Base-by-base conservation (phyloP, 2,888 invertebrate genomes). In the Drosophila nr. perissopoda region DNA sequence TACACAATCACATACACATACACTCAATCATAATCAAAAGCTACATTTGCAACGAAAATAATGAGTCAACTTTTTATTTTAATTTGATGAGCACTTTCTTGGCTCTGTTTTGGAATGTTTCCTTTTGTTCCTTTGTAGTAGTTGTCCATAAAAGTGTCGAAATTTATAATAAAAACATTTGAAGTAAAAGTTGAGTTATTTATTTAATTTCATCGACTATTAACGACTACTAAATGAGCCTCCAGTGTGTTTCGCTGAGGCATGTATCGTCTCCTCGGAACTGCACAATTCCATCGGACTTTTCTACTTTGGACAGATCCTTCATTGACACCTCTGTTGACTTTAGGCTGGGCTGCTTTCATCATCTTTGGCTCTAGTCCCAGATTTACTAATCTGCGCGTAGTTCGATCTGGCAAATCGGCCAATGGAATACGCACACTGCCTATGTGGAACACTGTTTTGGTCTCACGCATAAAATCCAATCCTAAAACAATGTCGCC, bases 101-200 rank as follows among this genome's bases (percentile, higher is more conserved):
- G 4, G 49, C 10, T 45, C 48, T 11, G 4, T 38, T 49, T 61
- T 48, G 2, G 27, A 66, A n/a, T 40, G 31, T 61, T 60, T 59
- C 38, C n/a, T 61, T 62, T 21, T 64, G 69, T 65, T 73, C 49
- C 60, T 63, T 76, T 70, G 38, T 63, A 69, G 49, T 34, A 69
- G 51, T 70, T 74, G 58, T 48, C 65, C 54, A 18, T 51, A 38
- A 71, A 75, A 62, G 10, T 31, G 49, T 69, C 49, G 29, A 73
- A 70, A 60, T 61, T 74, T 40, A 62, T 53, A 78, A 74, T 78
- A 78, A 78, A 78, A 57, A 54, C 21, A 52, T 73, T 78, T 62
- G 21, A 69, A 65, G 34, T 56, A 11, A 42, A 62, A 40, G 11
- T 40, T n/a, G 11, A 29, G 11, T 11, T 29, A 18, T 29, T 29